These are phyloP conservation scores for Embidobia sp. DNA, from an alignment of 2,888 invertebrate genomes.

Conservation along the genomic window DNA sequence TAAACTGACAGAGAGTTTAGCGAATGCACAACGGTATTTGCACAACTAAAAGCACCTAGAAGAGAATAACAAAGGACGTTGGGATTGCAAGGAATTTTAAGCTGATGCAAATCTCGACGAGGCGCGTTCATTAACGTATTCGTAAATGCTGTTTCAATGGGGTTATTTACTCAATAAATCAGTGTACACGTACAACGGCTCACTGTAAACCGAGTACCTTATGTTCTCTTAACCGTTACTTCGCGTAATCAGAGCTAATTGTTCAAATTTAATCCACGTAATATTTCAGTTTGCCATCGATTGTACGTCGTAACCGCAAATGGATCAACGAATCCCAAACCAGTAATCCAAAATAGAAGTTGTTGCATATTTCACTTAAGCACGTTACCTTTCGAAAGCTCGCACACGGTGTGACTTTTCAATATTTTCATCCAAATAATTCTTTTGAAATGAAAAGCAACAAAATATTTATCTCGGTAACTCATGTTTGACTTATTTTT, in stretches of 20 bases:
- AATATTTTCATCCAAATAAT: too few relatives aligned
- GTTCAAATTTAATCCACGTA: conserved; percentile 4
- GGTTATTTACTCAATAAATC: conserved; percentile 65
- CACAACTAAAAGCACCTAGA: conserved; percentile 71
- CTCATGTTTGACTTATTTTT: too few relatives aligned
- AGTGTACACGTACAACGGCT: conserved; percentile 62
- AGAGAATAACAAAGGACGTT: conserved; percentile 69
- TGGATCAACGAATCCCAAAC: not conserved
- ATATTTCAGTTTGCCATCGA: conserved; percentile 11
- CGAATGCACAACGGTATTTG: conserved; percentile 65
- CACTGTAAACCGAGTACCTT: conserved; percentile 51
- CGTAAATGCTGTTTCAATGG: conserved; percentile 64
- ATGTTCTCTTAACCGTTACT: conserved; percentile 30
- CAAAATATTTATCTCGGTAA: too few relatives aligned
- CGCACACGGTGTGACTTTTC: too few relatives aligned
- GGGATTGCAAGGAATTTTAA: conserved; percentile 71
- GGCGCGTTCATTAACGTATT: conserved; percentile 69
- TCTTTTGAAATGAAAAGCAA: too few relatives aligned
- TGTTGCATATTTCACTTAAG: too few relatives aligned
- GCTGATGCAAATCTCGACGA: conserved; percentile 73
- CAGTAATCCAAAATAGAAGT: not conserved
- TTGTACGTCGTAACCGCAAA: conserved; percentile 1
- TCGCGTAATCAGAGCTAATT: conserved; percentile 43
- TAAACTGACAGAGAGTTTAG: conserved; percentile 55
- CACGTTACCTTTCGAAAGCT: too few relatives aligned